These are phyloP conservation scores for Drosophila leonis DNA, from an alignment of 2,888 invertebrate species.

Conservation along the genomic window DNA sequence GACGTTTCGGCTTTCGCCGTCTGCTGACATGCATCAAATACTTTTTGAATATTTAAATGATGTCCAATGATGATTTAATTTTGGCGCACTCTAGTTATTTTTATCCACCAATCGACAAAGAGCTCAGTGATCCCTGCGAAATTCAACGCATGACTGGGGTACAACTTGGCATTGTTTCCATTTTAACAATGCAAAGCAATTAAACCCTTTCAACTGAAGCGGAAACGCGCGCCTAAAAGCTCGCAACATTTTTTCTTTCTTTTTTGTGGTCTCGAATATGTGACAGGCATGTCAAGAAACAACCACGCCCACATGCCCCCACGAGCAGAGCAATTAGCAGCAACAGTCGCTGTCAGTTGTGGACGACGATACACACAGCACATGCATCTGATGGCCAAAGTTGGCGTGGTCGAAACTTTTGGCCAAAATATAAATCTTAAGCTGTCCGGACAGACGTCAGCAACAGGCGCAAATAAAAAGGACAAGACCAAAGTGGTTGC, in stretches of 20 bases:
- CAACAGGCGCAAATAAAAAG: conserved; percentile 61
- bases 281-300: conserved; percentile 63
- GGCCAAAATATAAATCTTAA: conserved; percentile 69
- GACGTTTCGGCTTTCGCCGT: conserved; percentile 38
- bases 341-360: conserved; percentile 57
- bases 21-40: conserved; percentile 41
- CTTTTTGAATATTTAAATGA: conserved; percentile 17
- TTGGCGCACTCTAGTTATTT: conserved; percentile 49
- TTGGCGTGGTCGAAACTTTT: conserved; percentile 50
- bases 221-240: conserved; percentile 28
- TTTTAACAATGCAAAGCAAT: conserved; percentile 40
- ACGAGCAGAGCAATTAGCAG: conserved; percentile 60
- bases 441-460: conserved; percentile 60
- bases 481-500: conserved; percentile 17
- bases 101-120: conserved; percentile 18
- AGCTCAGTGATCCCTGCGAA: conserved; percentile 37
- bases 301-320: conserved; percentile 20
- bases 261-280: conserved; percentile 38
- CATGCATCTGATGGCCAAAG: conserved; percentile 72
- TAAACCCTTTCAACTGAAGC: conserved; percentile 45
- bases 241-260: conserved; percentile 20
- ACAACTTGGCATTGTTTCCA: conserved; percentile 25
- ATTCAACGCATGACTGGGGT: conserved; percentile 30
- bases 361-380: conserved; percentile 52
- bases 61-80: conserved; percentile 38